phyloP scores from a whole-genome alignment of 2,888 invertebrate species.

The Plebejus melissa region DNA sequence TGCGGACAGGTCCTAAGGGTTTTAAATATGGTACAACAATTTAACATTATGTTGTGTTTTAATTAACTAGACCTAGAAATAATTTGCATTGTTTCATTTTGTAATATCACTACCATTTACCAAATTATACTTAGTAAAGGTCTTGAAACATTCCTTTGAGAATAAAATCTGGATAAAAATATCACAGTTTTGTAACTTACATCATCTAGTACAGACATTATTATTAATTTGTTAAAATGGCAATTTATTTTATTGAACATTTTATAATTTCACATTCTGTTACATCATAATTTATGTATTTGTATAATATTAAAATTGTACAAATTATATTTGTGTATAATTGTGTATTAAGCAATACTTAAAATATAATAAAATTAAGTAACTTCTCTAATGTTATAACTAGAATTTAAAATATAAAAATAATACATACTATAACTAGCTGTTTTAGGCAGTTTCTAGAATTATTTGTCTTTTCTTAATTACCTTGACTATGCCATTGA shows the following conservation, averaged over 20 bases:
- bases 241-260: slow-evolving; percentile 15
- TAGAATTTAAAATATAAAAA: slow-evolving; percentile 4
- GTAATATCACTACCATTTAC: not conserved
- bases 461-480: slow-evolving; percentile 29
- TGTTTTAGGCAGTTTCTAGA: not conserved
- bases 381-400: slow-evolving; percentile 15
- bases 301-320: not conserved
- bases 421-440: not conserved
- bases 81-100: not conserved
- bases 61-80: not conserved
- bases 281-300: not conserved
- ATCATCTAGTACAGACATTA: not conserved
- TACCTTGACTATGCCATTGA: slow-evolving; percentile 53
- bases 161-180: slow-evolving; percentile 22
- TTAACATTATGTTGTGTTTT: not conserved
- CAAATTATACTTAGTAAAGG: not conserved
- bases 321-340: not conserved
- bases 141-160: not conserved
- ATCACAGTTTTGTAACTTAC: slow-evolving; percentile 24
- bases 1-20: too few species aligned
- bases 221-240: slow-evolving; percentile 2
- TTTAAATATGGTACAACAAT: not conserved
- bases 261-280: not conserved
- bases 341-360: not conserved
- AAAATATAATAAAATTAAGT: slow-evolving; percentile 17